These are phyloP conservation scores for Hirundo rustica DNA, from an alignment of 2,797 vertebrate genomes.

Conservation along the genomic window DNA sequence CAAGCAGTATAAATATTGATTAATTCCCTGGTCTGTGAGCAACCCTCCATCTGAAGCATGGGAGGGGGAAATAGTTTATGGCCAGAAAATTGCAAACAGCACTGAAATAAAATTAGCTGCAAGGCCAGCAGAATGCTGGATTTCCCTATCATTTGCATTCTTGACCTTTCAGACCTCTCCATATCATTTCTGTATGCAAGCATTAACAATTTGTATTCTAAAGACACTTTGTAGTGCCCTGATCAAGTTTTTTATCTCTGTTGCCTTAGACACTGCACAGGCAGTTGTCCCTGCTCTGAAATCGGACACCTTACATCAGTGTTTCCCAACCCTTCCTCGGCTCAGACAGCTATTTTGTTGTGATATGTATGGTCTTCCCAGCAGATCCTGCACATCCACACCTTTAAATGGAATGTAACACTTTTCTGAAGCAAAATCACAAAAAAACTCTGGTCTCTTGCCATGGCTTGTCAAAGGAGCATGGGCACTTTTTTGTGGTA, in stretches of 20 bases:
- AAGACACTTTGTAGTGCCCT: not conserved
- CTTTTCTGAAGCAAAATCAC: not conserved
- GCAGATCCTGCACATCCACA: not conserved
- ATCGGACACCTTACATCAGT: not conserved
- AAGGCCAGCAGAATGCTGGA: not conserved
- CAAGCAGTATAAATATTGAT: not conserved
- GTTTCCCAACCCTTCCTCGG: not conserved
- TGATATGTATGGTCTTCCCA: not conserved
- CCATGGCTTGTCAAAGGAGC: not conserved
- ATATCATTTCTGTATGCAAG: not conserved
- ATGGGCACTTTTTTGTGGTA: not conserved
- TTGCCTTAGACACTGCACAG: not conserved
- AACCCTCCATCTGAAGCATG: not conserved
- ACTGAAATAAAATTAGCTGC: not conserved
- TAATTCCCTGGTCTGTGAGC: not conserved
- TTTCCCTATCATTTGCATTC: conserved; percentile 13
- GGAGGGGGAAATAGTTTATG: not conserved
- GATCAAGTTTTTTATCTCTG: not conserved
- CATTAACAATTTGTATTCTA: not conserved
- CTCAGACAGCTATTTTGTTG: not conserved
- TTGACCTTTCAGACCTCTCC: not conserved
- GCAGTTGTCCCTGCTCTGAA: not conserved
- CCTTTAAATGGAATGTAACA: conserved; percentile 24
- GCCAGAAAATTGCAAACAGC: not conserved
- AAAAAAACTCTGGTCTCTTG: not conserved